Percentiles rank a stretch among this genome's conserved stretches.
Conservation (phyloP, 2,888 invertebrate species). For the Xestia sexstrigata region DNA sequence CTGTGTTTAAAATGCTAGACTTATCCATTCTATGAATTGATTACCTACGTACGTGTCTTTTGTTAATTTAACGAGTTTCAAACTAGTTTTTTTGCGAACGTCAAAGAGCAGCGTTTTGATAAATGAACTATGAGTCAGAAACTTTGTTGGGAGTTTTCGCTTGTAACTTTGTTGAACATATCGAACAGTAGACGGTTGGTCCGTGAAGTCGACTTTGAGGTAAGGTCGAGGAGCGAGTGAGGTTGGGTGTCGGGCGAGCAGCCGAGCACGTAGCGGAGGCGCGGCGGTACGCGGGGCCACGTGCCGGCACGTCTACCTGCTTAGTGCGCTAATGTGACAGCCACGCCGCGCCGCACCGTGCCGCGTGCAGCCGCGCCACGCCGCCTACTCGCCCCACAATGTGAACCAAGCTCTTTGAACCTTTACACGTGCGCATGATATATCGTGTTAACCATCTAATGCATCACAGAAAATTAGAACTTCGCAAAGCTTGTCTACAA, state of each 20-base stretch:
- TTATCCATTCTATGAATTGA: conserved; percentile 71
- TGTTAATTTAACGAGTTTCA: conserved; percentile 33
- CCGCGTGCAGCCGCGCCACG: conserved; percentile 47
- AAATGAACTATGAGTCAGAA: conserved; percentile 15
- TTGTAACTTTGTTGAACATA: conserved; percentile 11
- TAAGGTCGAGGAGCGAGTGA: conserved; percentile 47
- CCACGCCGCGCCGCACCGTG: conserved; percentile 54
- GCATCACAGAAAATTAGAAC: conserved; percentile 63
- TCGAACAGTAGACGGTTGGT: conserved; percentile 17
- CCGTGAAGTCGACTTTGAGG: conserved; percentile 35
- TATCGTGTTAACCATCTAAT: conserved; percentile 68
- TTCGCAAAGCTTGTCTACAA: conserved; percentile 48
- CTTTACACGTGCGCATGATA: conserved; percentile 70
- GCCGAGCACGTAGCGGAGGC: conserved; percentile 64
- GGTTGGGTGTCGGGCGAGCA: conserved; percentile 52
- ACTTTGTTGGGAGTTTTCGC: conserved; percentile 24
- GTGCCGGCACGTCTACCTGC: conserved; percentile 81
- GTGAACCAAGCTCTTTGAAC: conserved; percentile 67
- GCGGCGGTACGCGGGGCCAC: conserved; percentile 61
- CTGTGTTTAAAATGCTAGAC: conserved; percentile 75
- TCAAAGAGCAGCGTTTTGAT: conserved; percentile 14
- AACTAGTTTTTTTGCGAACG: conserved; percentile 4
- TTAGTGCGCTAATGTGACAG: conserved; percentile 82
- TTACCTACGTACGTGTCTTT: conserved; percentile 53
- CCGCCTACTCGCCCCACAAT: conserved; percentile 59